Base-by-base conservation (phyloP, 2,888 invertebrate species). In the Venustoraphidia nigricollis region DNA sequence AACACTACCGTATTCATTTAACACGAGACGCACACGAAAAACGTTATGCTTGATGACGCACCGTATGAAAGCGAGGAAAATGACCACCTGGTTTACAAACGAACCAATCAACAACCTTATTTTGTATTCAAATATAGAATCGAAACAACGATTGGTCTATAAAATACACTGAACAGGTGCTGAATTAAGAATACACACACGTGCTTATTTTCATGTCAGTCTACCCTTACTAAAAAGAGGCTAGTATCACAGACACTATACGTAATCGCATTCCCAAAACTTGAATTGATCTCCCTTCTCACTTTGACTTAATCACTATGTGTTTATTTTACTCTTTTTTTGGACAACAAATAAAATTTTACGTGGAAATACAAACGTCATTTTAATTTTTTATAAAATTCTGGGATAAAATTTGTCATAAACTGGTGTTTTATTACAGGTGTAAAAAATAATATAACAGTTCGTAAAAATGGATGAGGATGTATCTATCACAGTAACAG, bases 401-500 rank as follows among this genome's bases (percentile, higher is more conserved):
- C 27, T 27, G 27, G 27, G 27, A 41, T 13, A 10, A 41, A 9
- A 41, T 2, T 41, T 41, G 14, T 10, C 14, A n/a, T 10, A 13
- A 13, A 27, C 34, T 41, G 14, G 45, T 11, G 37, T 45, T 10
- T 37, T 10, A 8, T 44, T 44, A 11, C 37, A 38, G 17, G 37
- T 45, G 45, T 27, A 44, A 35, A 11, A 35, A 35, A 4, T 36
- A 17, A 35, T n/a, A 11, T 10, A 45, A 42, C 10, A 37, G 27
- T 11, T 43, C 10, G 34, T 44, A 35, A 34, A 27, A 34, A 57
- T 57, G 57, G 37, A 27, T 6, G 56, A 61, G 9, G 66, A 67
- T 49, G 62, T 66, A 40, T 51, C 61, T 14, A 58, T 68, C 13
- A 65, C 68, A 51, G 62, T 69, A 35, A 60, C 63, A 37, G 68